A percentile compares a stretch with the other conserved stretches of the same genome.
These are phyloP conservation scores for Linnaemya vulpina DNA, from an alignment of 2,888 invertebrate genomes.

Conservation along the genomic window DNA sequence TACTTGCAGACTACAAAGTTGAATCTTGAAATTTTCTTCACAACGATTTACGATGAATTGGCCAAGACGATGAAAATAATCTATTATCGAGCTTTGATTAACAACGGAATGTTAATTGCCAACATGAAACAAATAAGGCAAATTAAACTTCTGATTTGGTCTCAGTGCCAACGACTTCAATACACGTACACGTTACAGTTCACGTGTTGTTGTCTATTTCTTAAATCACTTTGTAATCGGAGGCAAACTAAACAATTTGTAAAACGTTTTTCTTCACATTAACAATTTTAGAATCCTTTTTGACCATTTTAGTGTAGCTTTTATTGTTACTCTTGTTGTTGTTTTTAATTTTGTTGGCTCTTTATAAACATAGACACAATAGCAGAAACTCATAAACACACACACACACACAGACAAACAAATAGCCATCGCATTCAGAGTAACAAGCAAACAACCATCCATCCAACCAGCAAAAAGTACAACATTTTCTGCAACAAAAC, in stretches of 20 bases:
- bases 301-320: constrained; percentile 11
- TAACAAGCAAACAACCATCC: constrained; percentile 39
- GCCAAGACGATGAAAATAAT: too few species aligned
- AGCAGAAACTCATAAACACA: not conserved
- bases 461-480: constrained; percentile 34
- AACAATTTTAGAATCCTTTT: constrained; percentile 33
- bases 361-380: constrained; percentile 32
- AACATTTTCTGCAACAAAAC: constrained; percentile 61
- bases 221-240: constrained; percentile 54
- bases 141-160: constrained; percentile 15
- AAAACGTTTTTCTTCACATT: constrained; percentile 58
- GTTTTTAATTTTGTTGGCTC: constrained; percentile 48
- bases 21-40: too few species aligned
- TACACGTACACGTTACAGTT: constrained; percentile 14
- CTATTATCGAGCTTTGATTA: not conserved
- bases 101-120: not conserved
- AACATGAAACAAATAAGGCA: not conserved
- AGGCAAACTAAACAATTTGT: constrained; percentile 50
- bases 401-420: not conserved
- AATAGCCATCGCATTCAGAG: constrained; percentile 28
- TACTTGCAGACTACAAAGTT: too few species aligned
- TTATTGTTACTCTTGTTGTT: constrained; percentile 9
- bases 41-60: too few species aligned
- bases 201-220: constrained; percentile 14
- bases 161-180: not conserved